Evolutionary conservation across 2,113 vertebrate species (phyloP).

Genomic region (Tyrannus savana): DNA sequence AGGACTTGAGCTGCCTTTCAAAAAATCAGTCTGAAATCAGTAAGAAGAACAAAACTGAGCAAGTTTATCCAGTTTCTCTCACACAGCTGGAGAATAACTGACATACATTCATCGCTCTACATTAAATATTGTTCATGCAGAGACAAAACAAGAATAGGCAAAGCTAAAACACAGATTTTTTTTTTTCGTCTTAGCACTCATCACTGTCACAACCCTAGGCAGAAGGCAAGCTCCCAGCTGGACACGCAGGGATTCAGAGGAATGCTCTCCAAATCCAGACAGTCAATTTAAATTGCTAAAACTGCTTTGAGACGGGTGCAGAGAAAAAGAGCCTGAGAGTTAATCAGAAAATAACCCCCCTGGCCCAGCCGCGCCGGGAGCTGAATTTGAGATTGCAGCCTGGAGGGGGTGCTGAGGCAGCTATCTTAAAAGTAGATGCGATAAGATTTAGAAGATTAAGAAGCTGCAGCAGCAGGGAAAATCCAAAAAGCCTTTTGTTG

Average conservation of each 20-base stretch:
- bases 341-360: background rate
- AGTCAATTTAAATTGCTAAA: background rate
- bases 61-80: conserved; percentile 12
- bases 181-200: background rate
- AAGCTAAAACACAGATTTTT: background rate
- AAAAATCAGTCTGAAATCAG: background rate
- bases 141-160: background rate
- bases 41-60: background rate
- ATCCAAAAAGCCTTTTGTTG: background rate
- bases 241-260: background rate
- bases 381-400: background rate
- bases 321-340: background rate
- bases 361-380: background rate
- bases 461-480: background rate
- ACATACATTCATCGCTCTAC: background rate
- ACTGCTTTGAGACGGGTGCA: background rate
- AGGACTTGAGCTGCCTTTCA: conserved; percentile 6
- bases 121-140: background rate
- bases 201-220: background rate
- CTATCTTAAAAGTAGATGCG: background rate
- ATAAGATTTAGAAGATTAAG: background rate
- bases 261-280: background rate
- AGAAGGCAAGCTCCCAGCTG: background rate
- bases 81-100: background rate
- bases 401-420: background rate